A percentile compares a stretch with the other conserved stretches of the same genome.
These are phyloP conservation scores for Apocheima hispidaria DNA, from an alignment of 2,888 invertebrate species.

Conservation along the genomic window DNA sequence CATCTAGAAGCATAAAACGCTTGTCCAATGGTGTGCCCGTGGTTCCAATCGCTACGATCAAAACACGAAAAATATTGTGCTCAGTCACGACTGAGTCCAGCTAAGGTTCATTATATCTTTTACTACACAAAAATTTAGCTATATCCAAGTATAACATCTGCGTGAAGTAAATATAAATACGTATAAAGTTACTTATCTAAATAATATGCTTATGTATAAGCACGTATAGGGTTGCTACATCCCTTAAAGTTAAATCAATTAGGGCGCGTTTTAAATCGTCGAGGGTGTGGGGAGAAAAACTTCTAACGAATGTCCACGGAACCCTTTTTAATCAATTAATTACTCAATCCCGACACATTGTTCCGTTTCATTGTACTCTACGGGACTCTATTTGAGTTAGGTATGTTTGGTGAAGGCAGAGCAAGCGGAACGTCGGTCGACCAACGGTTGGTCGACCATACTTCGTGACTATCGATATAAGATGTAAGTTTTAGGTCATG, in stretches of 20 bases:
- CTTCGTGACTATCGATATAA: too few relatives aligned
- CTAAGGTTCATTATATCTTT: too few relatives aligned
- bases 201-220: not conserved
- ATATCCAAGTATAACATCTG: not conserved
- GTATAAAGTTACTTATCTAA: not conserved
- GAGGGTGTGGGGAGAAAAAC: conserved; percentile 68
- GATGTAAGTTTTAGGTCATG: too few relatives aligned
- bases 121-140: too few relatives aligned
- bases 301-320: conserved; percentile 76
- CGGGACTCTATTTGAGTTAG: conserved; percentile 29
- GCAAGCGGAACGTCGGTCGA: too few relatives aligned
- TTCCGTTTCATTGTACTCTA: conserved; percentile 53
- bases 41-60: too few relatives aligned
- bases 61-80: too few relatives aligned
- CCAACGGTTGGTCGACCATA: too few relatives aligned
- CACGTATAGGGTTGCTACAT: conserved; percentile 44
- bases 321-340: conserved; percentile 83
- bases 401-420: conserved; percentile 2
- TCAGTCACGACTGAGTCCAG: too few relatives aligned
- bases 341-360: conserved; percentile 74
- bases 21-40: too few relatives aligned
- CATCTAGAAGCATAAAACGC: too few relatives aligned
- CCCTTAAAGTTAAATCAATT: conserved; percentile 78
- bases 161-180: not conserved
- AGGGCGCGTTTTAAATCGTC: conserved; percentile 65